Evolutionary conservation across 2,113 vertebrate species (phyloP).

Genomic region (Carassius gibelio): DNA sequence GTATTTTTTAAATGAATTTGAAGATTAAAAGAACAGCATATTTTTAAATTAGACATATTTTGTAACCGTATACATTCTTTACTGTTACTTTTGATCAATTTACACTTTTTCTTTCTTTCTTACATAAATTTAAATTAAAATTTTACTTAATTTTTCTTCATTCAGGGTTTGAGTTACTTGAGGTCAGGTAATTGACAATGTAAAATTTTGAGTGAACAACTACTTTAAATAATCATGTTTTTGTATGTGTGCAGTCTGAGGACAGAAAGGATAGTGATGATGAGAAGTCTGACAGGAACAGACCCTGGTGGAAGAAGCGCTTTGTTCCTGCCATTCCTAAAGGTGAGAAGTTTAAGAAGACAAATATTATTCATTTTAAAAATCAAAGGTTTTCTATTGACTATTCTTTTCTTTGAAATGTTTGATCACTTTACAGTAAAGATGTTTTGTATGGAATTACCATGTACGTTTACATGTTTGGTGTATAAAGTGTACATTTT

Average conservation of each 20-base stretch:
- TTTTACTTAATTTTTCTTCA: too few relatives aligned
- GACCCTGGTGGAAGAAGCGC: constrained; percentile 98
- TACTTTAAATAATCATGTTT: neutral
- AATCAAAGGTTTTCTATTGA: neutral
- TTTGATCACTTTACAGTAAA: neutral
- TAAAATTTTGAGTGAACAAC: neutral
- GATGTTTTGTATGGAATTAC: neutral
- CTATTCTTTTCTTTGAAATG: neutral
- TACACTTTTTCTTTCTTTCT: too few relatives aligned
- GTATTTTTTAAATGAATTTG: too few relatives aligned
- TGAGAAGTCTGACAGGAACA: constrained; percentile 96
- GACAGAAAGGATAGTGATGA: constrained; percentile 98
- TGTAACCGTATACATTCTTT: too few relatives aligned
- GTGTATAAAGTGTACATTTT: neutral
- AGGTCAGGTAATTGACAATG: too few relatives aligned
- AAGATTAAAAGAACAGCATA: too few relatives aligned
- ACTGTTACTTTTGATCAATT: too few relatives aligned
- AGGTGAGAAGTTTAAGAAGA: constrained; percentile 78
- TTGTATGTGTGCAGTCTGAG: constrained; percentile 75
- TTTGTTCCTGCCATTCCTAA: constrained; percentile 98
- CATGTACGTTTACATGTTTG: neutral
- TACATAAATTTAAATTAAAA: too few relatives aligned
- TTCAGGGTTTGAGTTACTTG: too few relatives aligned
- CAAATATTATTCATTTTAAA: neutral
- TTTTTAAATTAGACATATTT: too few relatives aligned